These are phyloP conservation scores for Eristalinus aeneus DNA, from an alignment of 2,888 invertebrate species.

Conservation along the genomic window DNA sequence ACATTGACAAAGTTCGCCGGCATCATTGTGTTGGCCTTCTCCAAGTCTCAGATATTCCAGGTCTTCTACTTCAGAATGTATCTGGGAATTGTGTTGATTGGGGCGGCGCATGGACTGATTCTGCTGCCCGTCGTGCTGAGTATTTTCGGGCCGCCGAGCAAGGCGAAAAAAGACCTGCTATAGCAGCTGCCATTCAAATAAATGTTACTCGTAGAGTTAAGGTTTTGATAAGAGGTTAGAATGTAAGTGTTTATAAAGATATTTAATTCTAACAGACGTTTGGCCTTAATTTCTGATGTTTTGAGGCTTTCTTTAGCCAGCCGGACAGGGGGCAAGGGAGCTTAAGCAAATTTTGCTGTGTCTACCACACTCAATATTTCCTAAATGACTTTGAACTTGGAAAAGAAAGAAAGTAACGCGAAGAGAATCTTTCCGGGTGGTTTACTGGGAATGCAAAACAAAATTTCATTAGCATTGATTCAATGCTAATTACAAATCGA, in stretches of 20 bases:
- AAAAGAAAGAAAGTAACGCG: too few species aligned
- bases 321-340: too few species aligned
- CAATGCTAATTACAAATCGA: too few species aligned
- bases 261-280: not conserved
- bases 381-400: too few species aligned
- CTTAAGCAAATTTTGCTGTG: too few species aligned
- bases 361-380: too few species aligned
- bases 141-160: slow-evolving; percentile 83
- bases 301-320: too few species aligned
- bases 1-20: slow-evolving; percentile 96
- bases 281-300: not conserved
- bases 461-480: too few species aligned
- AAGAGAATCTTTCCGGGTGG: too few species aligned
- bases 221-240: not conserved
- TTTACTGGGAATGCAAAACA: too few species aligned
- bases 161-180: slow-evolving; percentile 19
- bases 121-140: slow-evolving; percentile 95
- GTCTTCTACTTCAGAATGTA: slow-evolving; percentile 98
- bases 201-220: not conserved
- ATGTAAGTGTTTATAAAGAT: not conserved
- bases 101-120: slow-evolving; percentile 94
- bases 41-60: slow-evolving; percentile 92
- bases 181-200: not conserved
- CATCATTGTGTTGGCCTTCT: slow-evolving; percentile 93
- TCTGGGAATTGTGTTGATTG: slow-evolving; percentile 94